These are phyloP conservation scores for Eupeodes luniger DNA, from an alignment of 2,888 invertebrate species.

Conservation along the genomic window DNA sequence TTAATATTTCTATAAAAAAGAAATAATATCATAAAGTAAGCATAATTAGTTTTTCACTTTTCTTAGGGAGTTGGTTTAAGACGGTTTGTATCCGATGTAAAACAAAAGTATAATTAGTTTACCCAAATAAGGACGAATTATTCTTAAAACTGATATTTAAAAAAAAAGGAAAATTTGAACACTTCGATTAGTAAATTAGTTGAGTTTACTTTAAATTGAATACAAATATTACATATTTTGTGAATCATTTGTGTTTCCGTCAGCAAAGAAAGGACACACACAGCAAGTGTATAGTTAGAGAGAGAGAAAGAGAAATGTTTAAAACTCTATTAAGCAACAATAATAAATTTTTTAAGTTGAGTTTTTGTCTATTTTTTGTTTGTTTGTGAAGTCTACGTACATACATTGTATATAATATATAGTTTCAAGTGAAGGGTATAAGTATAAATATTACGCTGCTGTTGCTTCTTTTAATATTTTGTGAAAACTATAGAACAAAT, in stretches of 20 bases:
- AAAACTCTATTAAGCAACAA: constrained; percentile 39
- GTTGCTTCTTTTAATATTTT: constrained; percentile 1
- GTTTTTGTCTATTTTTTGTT: constrained; percentile 30
- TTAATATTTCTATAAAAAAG: constrained; percentile 27
- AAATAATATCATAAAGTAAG: neutral
- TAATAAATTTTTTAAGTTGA: constrained; percentile 35
- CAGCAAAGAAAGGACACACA: neutral
- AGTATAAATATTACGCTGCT: constrained; percentile 32
- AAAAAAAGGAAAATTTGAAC: constrained; percentile 32
- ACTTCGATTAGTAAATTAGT: constrained; percentile 5
- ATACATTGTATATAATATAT: constrained; percentile 8
- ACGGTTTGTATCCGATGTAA: neutral
- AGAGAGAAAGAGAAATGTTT: constrained; percentile 15
- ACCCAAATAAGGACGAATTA: constrained; percentile 42
- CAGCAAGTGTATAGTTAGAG: constrained; percentile 2
- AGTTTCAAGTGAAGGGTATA: constrained; percentile 57
- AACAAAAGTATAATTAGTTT: constrained; percentile 16
- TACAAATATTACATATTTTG: neutral
- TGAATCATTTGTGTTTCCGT: neutral
- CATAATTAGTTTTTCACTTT: neutral
- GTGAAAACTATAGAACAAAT: constrained; percentile 65
- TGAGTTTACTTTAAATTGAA: constrained; percentile 2
- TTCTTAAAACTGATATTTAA: constrained; percentile 17
- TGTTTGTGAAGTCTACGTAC: constrained; percentile 50
- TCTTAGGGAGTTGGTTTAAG: neutral